phyloP scores from a whole-genome alignment of 2,113 vertebrate species.

The Tenrec ecaudatus region DNA sequence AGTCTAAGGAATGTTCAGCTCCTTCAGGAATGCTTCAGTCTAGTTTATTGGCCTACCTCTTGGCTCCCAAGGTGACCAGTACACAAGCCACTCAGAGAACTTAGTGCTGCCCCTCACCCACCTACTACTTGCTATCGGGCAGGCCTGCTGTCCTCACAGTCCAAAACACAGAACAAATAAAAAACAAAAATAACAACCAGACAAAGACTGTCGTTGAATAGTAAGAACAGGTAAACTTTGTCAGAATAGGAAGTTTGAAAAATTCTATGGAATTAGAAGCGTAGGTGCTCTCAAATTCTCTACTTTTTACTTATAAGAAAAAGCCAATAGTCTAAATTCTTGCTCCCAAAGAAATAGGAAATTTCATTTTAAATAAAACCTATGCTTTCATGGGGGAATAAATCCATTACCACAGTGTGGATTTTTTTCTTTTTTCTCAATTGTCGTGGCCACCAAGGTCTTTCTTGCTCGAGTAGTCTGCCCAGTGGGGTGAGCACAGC shows the following conservation, averaged over 20 bases:
- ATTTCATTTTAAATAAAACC: slow-evolving; percentile 12
- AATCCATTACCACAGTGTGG: background rate
- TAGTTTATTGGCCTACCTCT: background rate
- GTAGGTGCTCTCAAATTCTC: background rate
- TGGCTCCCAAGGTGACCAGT: background rate
- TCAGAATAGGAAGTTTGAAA: background rate
- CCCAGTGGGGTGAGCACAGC: background rate
- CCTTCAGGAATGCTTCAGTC: background rate
- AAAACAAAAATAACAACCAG: no score
- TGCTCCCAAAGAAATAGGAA: background rate
- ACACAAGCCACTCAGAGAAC: fast-evolving
- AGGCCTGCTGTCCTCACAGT: background rate
- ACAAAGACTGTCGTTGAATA: background rate
- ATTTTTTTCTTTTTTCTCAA: background rate
- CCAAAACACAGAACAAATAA: background rate
- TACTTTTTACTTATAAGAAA: slow-evolving; percentile 42
- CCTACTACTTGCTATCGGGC: background rate
- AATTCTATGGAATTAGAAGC: background rate
- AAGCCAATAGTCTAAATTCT: slow-evolving; percentile 18
- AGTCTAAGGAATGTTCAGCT: background rate
- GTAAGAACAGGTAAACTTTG: background rate
- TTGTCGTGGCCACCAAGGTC: background rate
- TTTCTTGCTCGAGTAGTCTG: background rate
- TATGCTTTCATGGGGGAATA: background rate
- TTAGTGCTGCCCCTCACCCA: no score